Evolutionary conservation across 2,888 invertebrate genomes (phyloP), one percentile per base, ranked within the genome.

Genomic region (Polydrusus tereticollis): DNA sequence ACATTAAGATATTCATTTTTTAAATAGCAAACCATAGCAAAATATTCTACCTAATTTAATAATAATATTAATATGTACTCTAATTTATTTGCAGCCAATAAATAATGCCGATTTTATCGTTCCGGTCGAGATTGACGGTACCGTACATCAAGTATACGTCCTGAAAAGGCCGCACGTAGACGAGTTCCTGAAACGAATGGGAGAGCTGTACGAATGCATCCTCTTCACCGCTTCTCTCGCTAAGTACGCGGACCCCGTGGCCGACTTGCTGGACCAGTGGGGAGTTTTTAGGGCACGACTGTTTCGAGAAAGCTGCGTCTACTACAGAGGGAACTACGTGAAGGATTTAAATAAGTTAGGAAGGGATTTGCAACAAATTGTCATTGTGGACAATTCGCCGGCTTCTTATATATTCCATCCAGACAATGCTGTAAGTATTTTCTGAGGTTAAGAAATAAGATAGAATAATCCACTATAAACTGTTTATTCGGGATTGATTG

Each of bases 341-440:
- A 99, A 99, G 90, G 99, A 99, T 90, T 91, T 99, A 83, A 97
- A 97, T 89, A 95, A 97, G 84, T 89, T 99, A 78, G 99, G 99
- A 73, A 91, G 99, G 77, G 97, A 98, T 87, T 89, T 99, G 85
- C 93, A 96, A 82, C 95, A 97, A 86, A 97, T 98, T 83, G 93
- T 99, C 83, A 99, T 99, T 83, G 96, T 99, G 79, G 99, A 99
- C 90, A 99, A 99, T 89, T 99, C 99, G 83, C 99, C 99, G 82
- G 98, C 98, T 83, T 98, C 98, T 78, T 99, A 99, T 87, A 97
- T 99, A 89, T 99, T 99, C 93, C 99, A 99, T 91, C 99, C 99
- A 84, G 98, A 99, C 86, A 99, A 99, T 89, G 99, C 99, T 87
- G 98, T 99, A 87, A 93, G 95, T 92, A 75, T 57, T 41, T 65